Conservation (phyloP, 1,140 invertebrate species). For the Sinella curviseta region DNA sequence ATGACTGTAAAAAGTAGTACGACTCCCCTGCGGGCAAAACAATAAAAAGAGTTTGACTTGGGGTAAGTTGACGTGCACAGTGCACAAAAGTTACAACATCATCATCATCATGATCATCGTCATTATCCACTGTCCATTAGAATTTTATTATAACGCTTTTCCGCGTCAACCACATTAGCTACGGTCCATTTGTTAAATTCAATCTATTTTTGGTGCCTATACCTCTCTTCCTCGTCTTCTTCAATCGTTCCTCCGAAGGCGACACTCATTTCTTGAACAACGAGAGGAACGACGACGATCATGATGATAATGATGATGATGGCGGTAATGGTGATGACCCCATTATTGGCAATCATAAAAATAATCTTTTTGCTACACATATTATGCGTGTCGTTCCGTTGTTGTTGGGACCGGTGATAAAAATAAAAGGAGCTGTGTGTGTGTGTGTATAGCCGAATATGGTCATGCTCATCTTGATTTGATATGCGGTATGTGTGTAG, state of each 20-base stretch:
- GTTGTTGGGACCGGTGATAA: too few species aligned
- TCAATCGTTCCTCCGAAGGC: neutral
- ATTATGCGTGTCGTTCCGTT: neutral
- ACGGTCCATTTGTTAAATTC: conserved; percentile 14
- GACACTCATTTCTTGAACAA: neutral
- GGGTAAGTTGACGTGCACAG: too few species aligned
- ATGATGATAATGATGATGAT: too few species aligned
- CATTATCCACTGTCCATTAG: neutral
- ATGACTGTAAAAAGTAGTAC: too few species aligned
- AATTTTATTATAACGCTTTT: neutral
- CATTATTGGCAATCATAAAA: neutral
- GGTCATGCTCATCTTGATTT: neutral
- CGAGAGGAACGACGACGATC: neutral
- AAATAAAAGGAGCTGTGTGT: too few species aligned
- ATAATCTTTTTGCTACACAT: neutral
- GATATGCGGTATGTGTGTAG: too few species aligned
- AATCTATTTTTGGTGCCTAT: neutral
- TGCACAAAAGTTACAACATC: too few species aligned
- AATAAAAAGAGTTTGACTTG: too few species aligned
- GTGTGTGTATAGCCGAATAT: too few species aligned
- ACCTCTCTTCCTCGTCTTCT: neutral
- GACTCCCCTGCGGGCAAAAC: too few species aligned
- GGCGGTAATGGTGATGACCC: neutral
- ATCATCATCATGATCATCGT: neutral
- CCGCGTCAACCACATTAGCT: neutral